Conservation (phyloP, 2,113 vertebrate species). For the Pagrus major region DNA sequence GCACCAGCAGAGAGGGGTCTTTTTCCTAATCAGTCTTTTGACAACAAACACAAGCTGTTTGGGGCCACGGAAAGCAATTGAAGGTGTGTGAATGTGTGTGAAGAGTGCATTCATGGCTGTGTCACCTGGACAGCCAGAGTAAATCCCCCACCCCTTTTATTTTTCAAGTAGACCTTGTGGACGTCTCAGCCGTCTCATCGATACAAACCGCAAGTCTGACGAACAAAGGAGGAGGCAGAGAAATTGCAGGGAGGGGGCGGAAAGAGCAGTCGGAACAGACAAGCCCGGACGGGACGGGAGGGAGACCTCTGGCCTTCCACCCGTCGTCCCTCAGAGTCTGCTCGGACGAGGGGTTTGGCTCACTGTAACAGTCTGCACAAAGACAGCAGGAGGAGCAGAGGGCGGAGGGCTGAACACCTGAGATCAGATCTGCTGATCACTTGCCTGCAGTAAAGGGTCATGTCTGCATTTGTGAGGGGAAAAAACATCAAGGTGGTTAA, state of each 20-base stretch:
- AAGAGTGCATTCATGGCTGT: slow-evolving; percentile 31
- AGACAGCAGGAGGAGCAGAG: slow-evolving; percentile 55
- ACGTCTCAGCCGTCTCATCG: slow-evolving; percentile 32
- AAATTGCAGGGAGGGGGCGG: slow-evolving; percentile 66
- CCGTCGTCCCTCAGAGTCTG: slow-evolving; percentile 53
- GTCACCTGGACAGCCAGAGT: slow-evolving; percentile 57
- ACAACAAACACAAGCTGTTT: slow-evolving; percentile 80
- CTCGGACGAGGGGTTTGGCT: slow-evolving; percentile 36
- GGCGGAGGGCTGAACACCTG: slow-evolving; percentile 64
- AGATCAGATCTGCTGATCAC: slow-evolving; percentile 72
- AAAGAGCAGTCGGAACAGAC: slow-evolving; percentile 77
- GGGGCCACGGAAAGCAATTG: slow-evolving; percentile 58
- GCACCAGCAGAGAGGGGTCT: slow-evolving; percentile 57
- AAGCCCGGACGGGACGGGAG: slow-evolving; percentile 78
- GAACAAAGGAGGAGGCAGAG: slow-evolving; percentile 64
- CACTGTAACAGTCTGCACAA: slow-evolving; percentile 64
- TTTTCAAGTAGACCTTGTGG: slow-evolving; percentile 42
- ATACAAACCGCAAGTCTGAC: slow-evolving; percentile 60
- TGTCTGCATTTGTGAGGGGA: slow-evolving; percentile 46
- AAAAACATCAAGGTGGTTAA: slow-evolving; percentile 65
- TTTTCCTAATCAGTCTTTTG: slow-evolving; percentile 65
- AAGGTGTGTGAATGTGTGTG: slow-evolving; percentile 41
- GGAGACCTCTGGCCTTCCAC: slow-evolving; percentile 70
- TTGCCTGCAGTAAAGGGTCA: slow-evolving; percentile 59
- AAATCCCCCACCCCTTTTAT: slow-evolving; percentile 31